These are phyloP conservation scores for Achroia grisella DNA, from an alignment of 1,140 invertebrate species.

Conservation along the genomic window DNA sequence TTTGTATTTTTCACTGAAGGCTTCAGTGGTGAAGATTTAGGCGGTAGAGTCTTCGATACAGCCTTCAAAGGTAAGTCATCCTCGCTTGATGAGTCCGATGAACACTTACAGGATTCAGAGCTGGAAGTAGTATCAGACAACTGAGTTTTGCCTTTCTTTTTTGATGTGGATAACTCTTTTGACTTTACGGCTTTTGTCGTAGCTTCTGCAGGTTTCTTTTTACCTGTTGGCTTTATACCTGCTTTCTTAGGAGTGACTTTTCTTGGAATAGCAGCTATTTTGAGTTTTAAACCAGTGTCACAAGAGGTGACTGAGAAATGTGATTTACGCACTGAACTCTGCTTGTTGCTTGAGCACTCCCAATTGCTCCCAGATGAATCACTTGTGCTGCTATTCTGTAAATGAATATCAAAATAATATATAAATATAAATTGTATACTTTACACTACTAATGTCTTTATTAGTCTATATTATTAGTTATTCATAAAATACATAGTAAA, in stretches of 20 bases:
- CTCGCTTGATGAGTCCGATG: constrained; percentile 60
- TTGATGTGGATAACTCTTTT: constrained; percentile 25
- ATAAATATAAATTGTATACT: constrained; percentile 2
- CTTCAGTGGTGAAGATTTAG: constrained; percentile 45
- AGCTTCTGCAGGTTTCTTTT: constrained; percentile 40
- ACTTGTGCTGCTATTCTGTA: constrained; percentile 52
- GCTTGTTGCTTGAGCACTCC: constrained; percentile 51
- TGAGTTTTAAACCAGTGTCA: constrained; percentile 60
- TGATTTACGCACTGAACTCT: constrained; percentile 39
- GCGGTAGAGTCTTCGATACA: constrained; percentile 49
- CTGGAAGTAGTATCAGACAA: constrained; percentile 53
- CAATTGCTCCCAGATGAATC: constrained; percentile 56
- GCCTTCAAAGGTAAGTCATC: constrained; percentile 59
- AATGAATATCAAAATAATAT: too few relatives aligned
- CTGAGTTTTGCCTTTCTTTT: constrained; percentile 34
- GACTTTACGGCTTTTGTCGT: constrained; percentile 14
- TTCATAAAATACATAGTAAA: not conserved
- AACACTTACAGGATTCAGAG: constrained; percentile 62
- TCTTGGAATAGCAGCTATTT: constrained; percentile 58
- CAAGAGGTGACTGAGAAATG: constrained; percentile 65
- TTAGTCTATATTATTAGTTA: too few relatives aligned
- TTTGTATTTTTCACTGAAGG: constrained; percentile 24
- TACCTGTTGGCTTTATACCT: constrained; percentile 37
- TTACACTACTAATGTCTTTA: not conserved
- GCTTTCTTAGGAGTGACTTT: constrained; percentile 43